These are phyloP conservation scores for Rhinoptilus africanus DNA, from an alignment of 2,113 vertebrate species.

Conservation along the genomic window DNA sequence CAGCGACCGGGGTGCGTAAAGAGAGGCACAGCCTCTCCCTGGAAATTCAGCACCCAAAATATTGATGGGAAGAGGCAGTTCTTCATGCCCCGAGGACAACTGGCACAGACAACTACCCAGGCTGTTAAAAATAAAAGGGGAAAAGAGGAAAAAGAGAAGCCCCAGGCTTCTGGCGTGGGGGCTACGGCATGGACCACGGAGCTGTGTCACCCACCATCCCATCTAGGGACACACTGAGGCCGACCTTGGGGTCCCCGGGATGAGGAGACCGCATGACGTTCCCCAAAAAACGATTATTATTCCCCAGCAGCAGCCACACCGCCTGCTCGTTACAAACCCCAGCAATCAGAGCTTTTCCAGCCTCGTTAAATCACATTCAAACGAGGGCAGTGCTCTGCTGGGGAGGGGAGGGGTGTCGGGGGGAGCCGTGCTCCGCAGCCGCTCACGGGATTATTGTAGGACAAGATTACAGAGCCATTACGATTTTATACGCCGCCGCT, in stretches of 20 bases:
- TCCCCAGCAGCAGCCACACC: fast-evolving
- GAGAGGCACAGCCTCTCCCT: fast-evolving
- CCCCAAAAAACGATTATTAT: not conserved
- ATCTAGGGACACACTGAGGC: fast-evolving
- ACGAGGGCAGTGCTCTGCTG: not conserved
- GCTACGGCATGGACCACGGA: fast-evolving
- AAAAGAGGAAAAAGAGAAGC: not conserved
- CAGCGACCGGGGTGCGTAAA: fast-evolving
- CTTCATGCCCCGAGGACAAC: fast-evolving
- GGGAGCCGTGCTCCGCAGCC: fast-evolving
- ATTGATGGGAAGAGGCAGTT: not conserved
- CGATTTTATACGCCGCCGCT: fast-evolving
- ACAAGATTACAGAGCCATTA: not conserved
- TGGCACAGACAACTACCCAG: not conserved
- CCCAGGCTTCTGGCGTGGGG: not conserved
- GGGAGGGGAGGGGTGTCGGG: not conserved
- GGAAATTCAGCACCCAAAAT: not conserved
- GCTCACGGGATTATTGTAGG: not conserved
- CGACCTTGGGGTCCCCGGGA: not conserved
- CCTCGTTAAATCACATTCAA: not conserved
- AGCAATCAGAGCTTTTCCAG: not conserved
- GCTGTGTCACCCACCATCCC: not conserved
- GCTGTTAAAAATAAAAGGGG: not conserved
- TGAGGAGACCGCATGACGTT: not conserved
- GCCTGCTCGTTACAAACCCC: not conserved